Conservation (phyloP, 2,113 vertebrate species). For the Cricetomys ansorgei region DNA sequence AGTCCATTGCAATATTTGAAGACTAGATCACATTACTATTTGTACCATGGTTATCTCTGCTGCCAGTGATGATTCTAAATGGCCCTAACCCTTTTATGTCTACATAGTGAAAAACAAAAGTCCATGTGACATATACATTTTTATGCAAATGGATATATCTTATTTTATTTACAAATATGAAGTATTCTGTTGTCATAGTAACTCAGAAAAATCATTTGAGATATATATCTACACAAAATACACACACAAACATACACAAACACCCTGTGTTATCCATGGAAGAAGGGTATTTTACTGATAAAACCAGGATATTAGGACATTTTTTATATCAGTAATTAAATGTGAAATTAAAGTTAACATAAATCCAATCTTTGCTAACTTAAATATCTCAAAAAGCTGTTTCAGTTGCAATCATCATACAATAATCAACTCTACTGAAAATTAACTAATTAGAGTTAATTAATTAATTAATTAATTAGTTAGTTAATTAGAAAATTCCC, state of each 20-base stretch:
- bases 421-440: background rate
- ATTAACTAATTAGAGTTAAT: too few relatives aligned
- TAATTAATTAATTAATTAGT: too few relatives aligned
- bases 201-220: background rate
- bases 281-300: background rate
- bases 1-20: background rate
- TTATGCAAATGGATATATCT: background rate
- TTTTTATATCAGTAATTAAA: background rate
- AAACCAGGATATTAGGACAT: background rate
- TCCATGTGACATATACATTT: background rate
- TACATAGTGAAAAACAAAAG: too few relatives aligned
- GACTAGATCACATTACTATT: background rate
- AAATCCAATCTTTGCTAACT: background rate
- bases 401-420: background rate
- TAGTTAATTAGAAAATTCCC: background rate
- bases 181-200: background rate
- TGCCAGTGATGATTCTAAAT: background rate
- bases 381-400: background rate
- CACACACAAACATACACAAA: too few relatives aligned
- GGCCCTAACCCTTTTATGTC: too few relatives aligned
- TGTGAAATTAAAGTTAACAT: background rate
- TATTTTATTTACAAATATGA: background rate
- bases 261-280: background rate
- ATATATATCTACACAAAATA: rapidly evolving
- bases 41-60: background rate